Evolutionary conservation across 64 coral and sea anemone genomes (phyloP).

Genomic region (Stichodactyla helianthus): DNA sequence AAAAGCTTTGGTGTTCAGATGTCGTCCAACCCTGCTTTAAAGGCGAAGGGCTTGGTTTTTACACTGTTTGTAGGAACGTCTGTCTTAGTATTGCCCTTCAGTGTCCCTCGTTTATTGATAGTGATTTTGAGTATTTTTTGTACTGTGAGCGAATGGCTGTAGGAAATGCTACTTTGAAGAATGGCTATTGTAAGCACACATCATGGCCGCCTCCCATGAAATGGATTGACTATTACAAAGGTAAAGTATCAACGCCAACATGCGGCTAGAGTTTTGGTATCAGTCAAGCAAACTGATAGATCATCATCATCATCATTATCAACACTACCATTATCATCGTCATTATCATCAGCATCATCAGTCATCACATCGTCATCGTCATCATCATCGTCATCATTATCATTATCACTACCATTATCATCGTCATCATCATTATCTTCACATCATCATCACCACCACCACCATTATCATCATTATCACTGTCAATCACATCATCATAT

Average conservation of each 20-base stretch:
- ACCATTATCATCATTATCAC: too few species aligned
- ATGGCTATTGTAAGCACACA: conserved; percentile 1
- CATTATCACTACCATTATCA: too few species aligned
- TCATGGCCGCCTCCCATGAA: conserved; percentile 20
- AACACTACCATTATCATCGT: too few species aligned
- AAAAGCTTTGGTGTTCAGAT: conserved; percentile 11
- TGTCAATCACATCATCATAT: too few species aligned
- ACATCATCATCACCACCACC: too few species aligned
- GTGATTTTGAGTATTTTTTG: background rate
- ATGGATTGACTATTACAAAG: conserved; percentile 3
- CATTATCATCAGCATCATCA: too few species aligned
- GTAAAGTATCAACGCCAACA: background rate
- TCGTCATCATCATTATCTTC: too few species aligned
- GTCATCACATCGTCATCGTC: too few species aligned
- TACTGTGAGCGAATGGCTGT: conserved; percentile 16
- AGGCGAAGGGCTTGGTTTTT: background rate
- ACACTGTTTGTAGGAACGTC: conserved; percentile 8
- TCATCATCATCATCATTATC: too few species aligned
- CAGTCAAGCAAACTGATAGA: too few species aligned
- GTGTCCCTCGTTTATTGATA: background rate
- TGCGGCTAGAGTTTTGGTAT: background rate
- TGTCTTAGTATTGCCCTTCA: background rate
- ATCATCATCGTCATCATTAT: too few species aligned
- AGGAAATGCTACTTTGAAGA: background rate
- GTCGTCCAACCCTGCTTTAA: background rate